Evolutionary conservation across 2,113 vertebrate genomes (phyloP), one percentile per base, ranked within the genome.

Genomic region (Cynocephalus volans): DNA sequence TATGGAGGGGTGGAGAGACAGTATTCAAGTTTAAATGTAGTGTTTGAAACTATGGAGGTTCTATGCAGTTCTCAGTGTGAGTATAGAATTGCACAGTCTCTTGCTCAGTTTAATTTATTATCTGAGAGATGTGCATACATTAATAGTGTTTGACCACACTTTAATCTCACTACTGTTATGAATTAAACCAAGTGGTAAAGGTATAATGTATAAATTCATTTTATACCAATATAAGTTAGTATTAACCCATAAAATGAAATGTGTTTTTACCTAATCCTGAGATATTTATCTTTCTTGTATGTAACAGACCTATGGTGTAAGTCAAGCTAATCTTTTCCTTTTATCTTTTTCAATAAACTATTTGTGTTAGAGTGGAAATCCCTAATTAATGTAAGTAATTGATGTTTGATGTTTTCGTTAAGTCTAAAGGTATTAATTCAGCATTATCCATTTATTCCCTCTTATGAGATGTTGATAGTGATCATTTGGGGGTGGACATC

Each of bases 401-500:
- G 41, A 81, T 83, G 36, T 97, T 81, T 58, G 60, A 67, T 92
- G 33, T 58, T 31, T 95, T 97, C 84, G 92, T 98, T 96, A 80
- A 94, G 65, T 91, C 14, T n/a, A 36, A 95, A 88, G 52, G 17
- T 95, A 97, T 95, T 96, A 95, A 84, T 96, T 94, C 82, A 3
- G 6, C 56, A 21, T 96, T 96, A 23, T 84, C 23, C 97, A 58
- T 84, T 23, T 85, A 80, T 75, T 14, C 24, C 62, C 13, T 83
- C 62, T 97, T 81, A 8, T 52, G 83, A 54, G 0, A 50, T 95
- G 23, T 81, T 85, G 65, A 95, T 81, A 95, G 82, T 98, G 98
- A 97, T 98, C 98, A 98, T 98, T 98, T 96, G 58, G 8, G 50
- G 24, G 94, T 98, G 98, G 93, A 95, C 97, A 86, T 93, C 96